phyloP scores from a whole-genome alignment of 1,140 invertebrate genomes.

The Odontomachus brunneus region DNA sequence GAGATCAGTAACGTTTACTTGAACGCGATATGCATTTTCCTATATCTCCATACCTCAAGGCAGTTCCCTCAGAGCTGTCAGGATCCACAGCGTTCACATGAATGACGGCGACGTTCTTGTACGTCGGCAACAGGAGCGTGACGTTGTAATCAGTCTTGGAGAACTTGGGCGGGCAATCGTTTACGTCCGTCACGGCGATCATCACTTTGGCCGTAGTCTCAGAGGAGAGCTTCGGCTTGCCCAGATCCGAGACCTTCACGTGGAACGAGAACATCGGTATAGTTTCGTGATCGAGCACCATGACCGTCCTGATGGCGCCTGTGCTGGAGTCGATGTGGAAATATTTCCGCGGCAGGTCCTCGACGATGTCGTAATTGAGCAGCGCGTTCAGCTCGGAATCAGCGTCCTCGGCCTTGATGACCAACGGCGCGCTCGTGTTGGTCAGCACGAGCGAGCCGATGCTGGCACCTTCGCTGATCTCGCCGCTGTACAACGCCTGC shows the following conservation, averaged over 20 bases:
- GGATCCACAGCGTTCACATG: constrained; percentile 90
- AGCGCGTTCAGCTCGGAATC: constrained; percentile 94
- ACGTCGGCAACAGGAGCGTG: constrained; percentile 93
- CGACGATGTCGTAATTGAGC: constrained; percentile 94
- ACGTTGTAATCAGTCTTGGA: constrained; percentile 89
- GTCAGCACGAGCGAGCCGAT: constrained; percentile 91
- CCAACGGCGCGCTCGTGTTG: constrained; percentile 89
- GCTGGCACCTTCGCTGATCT: constrained; percentile 90
- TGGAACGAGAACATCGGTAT: constrained; percentile 90
- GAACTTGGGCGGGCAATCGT: constrained; percentile 94
- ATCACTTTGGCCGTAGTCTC: constrained; percentile 90
- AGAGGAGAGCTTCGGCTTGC: constrained; percentile 92
- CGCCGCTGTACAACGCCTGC: constrained; percentile 89
- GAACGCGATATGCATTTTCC: too few relatives aligned
- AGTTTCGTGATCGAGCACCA: constrained; percentile 93
- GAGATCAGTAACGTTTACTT: too few relatives aligned
- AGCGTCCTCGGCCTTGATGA: constrained; percentile 91
- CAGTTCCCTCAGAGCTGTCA: constrained; percentile 88
- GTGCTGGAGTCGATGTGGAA: constrained; percentile 96
- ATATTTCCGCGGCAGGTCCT: constrained; percentile 89
- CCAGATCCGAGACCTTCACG: constrained; percentile 94
- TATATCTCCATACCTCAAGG: constrained; percentile 86
- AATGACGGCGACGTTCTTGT: constrained; percentile 89
- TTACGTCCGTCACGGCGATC: constrained; percentile 93
- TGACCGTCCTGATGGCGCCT: constrained; percentile 93